Evolutionary conservation across 2,113 vertebrate genomes (phyloP), one percentile per base, ranked within the genome.

Genomic region (Clinocottus analis): DNA sequence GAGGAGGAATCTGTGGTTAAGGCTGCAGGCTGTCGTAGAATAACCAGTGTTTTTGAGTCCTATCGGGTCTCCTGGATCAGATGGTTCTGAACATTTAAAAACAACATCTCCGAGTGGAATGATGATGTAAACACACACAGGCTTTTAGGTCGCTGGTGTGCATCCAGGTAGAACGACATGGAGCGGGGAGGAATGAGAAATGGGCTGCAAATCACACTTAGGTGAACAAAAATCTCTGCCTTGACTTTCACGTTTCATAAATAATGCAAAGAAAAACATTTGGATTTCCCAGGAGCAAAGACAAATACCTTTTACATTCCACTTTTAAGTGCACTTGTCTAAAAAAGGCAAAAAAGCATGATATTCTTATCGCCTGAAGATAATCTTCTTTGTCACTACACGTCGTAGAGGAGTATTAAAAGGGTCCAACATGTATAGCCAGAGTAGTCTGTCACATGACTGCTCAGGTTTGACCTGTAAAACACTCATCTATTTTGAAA

Each of bases 181-280:
- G 13, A 9, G 33, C 83, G 75, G 79, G 39, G 75, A 85, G 84
- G 83, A 67, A 79, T 33, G 84, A 87, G 82, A 65, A 79, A 79
- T 77, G 84, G 79, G 79, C 87, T 73, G 70, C 80, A 88, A 88
- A 89, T 89, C 87, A 87, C 87, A 89, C 74, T 89, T 81, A 85
- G 87, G 77, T 89, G 85, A 85, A 88, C 88, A 88, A 87, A n/a
- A 93, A 86, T 93, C 87, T 93, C 87, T 89, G 80, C 89, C 67
- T 87, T 63, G 43, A 86, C 91, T 90, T 92, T 92, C 77, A 89
- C 71, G 61, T 85, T 84, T 84, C 73, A 94, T 94, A 80, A 93
- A 95, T 93, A 91, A 93, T 92, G 83, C 82, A 68, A 88, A 90
- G 77, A 73, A 87, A 93, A 93, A 88, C 91, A 92, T 92, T 93